Conservation (phyloP, 2,797 vertebrate species). For the Dryobates pubescens region DNA sequence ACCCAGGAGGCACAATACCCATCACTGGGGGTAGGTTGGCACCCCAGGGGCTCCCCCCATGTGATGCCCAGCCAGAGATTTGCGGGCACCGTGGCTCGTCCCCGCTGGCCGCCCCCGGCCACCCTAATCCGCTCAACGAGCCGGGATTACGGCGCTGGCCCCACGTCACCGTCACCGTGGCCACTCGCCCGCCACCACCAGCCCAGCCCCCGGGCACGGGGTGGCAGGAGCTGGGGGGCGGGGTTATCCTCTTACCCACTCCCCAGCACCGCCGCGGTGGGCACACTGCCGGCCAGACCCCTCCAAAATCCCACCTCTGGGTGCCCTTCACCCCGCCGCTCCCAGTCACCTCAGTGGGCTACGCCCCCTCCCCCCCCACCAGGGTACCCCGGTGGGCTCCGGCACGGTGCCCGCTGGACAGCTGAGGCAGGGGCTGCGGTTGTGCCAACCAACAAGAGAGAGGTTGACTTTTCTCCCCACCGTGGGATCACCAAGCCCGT, state of each 20-base stretch:
- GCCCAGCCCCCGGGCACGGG: not conserved
- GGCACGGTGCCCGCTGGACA: not conserved
- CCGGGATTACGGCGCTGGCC: constrained; percentile 23
- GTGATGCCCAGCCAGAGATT: not conserved
- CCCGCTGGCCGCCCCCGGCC: not conserved
- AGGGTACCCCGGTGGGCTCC: accelerated
- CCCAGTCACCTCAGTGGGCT: too few species aligned
- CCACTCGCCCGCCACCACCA: not conserved
- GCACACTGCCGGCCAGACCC: not conserved
- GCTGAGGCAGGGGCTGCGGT: not conserved
- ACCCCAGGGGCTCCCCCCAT: not conserved
- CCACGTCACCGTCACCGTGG: not conserved
- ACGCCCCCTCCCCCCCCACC: not conserved
- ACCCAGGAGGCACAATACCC: not conserved
- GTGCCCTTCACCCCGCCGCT: too few species aligned
- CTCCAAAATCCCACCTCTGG: not conserved
- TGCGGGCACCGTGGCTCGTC: not conserved
- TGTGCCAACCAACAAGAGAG: not conserved
- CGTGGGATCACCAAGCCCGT: not conserved
- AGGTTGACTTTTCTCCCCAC: not conserved
- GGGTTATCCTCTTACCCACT: constrained; percentile 12
- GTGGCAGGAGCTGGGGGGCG: too few species aligned
- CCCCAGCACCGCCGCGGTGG: not conserved
- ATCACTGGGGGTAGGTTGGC: too few species aligned
- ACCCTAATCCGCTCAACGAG: constrained; percentile 48